Evolutionary conservation across 2,888 invertebrate genomes (phyloP).

Genomic region (Electrophaes corylata): DNA sequence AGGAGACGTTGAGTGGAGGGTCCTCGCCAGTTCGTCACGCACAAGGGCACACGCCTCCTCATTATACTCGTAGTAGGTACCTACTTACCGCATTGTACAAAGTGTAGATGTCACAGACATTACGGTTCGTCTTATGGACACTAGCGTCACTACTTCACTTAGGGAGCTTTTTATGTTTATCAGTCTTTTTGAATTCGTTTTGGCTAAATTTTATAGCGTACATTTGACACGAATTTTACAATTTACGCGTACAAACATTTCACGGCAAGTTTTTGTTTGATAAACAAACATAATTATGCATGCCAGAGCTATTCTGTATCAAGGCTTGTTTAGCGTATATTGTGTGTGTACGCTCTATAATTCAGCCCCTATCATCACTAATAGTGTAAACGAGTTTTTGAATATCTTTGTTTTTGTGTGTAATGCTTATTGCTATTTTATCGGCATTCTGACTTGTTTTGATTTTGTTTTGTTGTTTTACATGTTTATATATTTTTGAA

Average conservation of each 20-base stretch:
- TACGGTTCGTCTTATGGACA: slow-evolving; percentile 59
- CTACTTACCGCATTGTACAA: slow-evolving; percentile 63
- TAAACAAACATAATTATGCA: slow-evolving; percentile 11
- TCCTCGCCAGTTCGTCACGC: slow-evolving; percentile 41
- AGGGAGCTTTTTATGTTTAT: slow-evolving; percentile 60
- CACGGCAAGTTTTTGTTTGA: slow-evolving; percentile 10
- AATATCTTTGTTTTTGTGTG: slow-evolving; percentile 13
- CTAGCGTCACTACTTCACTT: slow-evolving; percentile 63
- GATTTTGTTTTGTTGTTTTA: slow-evolving; percentile 34
- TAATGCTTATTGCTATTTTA: slow-evolving; percentile 36
- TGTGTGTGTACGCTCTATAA: slow-evolving; percentile 13
- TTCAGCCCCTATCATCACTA: slow-evolving; percentile 20
- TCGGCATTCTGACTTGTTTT: slow-evolving; percentile 22
- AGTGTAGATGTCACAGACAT: slow-evolving; percentile 67
- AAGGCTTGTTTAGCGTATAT: slow-evolving; percentile 2
- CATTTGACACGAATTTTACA: slow-evolving; percentile 7
- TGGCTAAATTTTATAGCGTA: slow-evolving; percentile 18
- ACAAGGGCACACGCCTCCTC: slow-evolving; percentile 33
- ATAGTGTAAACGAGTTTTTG: slow-evolving; percentile 9
- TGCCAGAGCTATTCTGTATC: slow-evolving; percentile 9
- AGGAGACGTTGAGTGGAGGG: slow-evolving; percentile 34
- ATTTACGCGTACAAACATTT: slow-evolving; percentile 10
- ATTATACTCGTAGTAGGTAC: no score
- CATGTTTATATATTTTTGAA: slow-evolving; percentile 42
- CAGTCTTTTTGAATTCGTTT: no score